Conservation (phyloP, 2,113 vertebrate species). For the Guaruba guarouba region DNA sequence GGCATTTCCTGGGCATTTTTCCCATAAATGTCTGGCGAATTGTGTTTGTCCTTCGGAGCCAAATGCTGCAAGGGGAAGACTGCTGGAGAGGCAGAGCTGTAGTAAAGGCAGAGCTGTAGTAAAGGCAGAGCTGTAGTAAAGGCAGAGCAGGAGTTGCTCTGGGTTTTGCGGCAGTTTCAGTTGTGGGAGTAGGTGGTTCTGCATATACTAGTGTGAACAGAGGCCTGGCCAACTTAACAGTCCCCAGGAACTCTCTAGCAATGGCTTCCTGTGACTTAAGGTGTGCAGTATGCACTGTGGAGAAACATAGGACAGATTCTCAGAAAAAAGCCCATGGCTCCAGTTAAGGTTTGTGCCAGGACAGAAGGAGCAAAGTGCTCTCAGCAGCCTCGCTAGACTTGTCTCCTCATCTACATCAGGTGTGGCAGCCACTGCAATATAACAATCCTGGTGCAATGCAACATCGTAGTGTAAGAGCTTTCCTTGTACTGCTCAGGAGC, state of each 20-base stretch:
- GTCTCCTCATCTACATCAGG: neutral
- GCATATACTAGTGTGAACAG: neutral
- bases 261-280: neutral
- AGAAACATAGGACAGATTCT: neutral
- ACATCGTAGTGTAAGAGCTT: neutral
- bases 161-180: neutral
- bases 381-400: neutral
- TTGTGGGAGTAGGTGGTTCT: neutral
- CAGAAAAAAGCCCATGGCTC: neutral
- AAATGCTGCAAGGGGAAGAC: neutral
- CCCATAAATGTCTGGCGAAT: neutral
- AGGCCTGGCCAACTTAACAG: neutral
- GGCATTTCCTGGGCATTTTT: neutral
- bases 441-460: neutral
- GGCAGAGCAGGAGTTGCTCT: neutral
- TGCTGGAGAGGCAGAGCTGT: neutral
- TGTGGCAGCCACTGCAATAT: neutral
- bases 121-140: neutral
- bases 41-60: neutral
- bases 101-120: neutral
- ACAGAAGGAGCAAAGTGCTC: neutral
- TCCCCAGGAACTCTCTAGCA: neutral
- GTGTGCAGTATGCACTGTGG: neutral
- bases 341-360: neutral
- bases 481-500: neutral